Conservation (phyloP, 2,888 invertebrate species). For the Herminia tarsipennalis region DNA sequence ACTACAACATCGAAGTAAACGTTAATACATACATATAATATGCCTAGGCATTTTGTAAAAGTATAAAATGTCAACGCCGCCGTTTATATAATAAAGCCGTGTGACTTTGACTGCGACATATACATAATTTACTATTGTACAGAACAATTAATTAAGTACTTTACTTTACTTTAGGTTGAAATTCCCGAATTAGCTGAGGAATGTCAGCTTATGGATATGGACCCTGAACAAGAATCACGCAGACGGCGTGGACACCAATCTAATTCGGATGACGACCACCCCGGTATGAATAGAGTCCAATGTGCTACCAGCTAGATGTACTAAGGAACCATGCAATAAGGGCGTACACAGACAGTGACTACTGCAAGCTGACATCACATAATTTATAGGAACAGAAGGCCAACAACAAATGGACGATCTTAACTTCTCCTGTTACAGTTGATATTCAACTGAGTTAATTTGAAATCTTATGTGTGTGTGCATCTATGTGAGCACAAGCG, state of each 20-base stretch:
- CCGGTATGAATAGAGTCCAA: slow-evolving; percentile 90
- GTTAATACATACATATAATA: no score
- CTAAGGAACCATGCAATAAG: background rate
- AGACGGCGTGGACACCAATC: slow-evolving; percentile 87
- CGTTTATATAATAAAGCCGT: slow-evolving; percentile 1
- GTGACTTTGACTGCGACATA: no score
- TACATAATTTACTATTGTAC: no score
- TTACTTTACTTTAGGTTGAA: slow-evolving; percentile 69
- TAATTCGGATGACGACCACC: slow-evolving; percentile 87
- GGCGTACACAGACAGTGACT: background rate
- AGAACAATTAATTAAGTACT: slow-evolving; percentile 1
- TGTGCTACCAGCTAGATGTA: slow-evolving; percentile 90
- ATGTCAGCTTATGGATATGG: slow-evolving; percentile 89
- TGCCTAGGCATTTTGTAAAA: no score
- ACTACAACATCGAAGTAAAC: no score
- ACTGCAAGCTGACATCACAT: background rate
- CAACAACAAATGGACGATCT: no score
- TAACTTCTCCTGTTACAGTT: no score
- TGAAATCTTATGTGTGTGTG: no score
- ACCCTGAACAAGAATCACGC: slow-evolving; percentile 90
- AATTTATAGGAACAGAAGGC: no score
- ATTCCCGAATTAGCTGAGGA: slow-evolving; percentile 93
- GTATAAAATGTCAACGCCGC: no score
- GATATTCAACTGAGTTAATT: no score
- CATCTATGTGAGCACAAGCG: no score